phyloP scores from a whole-genome alignment of 1,140 invertebrate species.

The Epicauta chinensis region DNA sequence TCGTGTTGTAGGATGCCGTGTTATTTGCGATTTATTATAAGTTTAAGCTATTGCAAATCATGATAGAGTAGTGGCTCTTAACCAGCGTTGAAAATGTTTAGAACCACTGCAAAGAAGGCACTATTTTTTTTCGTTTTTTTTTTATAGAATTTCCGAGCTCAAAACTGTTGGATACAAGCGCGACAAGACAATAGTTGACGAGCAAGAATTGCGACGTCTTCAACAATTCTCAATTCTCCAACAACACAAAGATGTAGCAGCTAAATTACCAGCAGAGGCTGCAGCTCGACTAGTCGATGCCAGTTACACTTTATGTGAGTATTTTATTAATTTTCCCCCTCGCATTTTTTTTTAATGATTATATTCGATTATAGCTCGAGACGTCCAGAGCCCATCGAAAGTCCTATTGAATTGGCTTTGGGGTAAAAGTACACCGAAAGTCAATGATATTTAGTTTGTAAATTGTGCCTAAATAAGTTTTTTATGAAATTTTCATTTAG shows the following conservation, averaged over 20 bases:
- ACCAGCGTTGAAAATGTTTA: too few species aligned
- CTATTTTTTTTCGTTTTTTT: not conserved
- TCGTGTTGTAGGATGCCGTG: too few species aligned
- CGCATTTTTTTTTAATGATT: too few species aligned
- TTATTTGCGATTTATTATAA: too few species aligned
- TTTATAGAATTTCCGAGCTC: conserved; percentile 60
- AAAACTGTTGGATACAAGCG: conserved; percentile 63
- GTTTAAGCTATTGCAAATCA: too few species aligned
- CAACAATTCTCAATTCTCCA: conserved; percentile 67
- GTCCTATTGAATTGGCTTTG: conserved; percentile 72
- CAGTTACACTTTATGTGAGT: conserved; percentile 66
- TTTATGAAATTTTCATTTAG: too few species aligned
- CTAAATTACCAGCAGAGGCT: conserved; percentile 58
- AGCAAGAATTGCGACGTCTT: conserved; percentile 62
- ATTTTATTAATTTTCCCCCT: not conserved
- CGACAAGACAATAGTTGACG: conserved; percentile 65
- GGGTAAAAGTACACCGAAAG: conserved; percentile 48
- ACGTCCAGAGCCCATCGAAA: conserved; percentile 68
- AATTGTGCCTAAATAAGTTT: conserved; percentile 14
- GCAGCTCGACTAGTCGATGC: conserved; percentile 59
- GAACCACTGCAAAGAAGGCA: too few species aligned
- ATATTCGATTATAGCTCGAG: conserved; percentile 53
- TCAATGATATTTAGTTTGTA: conserved; percentile 36
- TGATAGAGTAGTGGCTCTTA: too few species aligned
- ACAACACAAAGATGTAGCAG: conserved; percentile 56